phyloP scores from a whole-genome alignment of 2,888 invertebrate genomes.

The Spilarctia lutea region DNA sequence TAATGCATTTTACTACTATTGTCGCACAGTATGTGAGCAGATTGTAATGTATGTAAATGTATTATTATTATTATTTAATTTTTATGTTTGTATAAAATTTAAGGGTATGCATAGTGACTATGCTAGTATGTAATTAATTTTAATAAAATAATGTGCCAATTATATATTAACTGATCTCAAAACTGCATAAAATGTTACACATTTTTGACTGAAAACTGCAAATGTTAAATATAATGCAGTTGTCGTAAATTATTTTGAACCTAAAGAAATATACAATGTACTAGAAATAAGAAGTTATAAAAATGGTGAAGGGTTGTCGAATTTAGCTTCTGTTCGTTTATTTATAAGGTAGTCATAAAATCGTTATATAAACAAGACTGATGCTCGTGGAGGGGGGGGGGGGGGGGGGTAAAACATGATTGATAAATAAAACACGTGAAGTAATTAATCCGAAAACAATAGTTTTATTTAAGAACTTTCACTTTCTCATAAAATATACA shows the following conservation, averaged over 20 bases:
- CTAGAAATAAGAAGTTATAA: constrained; percentile 22
- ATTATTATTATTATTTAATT: background rate
- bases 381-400: constrained; percentile 36
- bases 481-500: constrained; percentile 87
- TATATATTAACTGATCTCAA: constrained; percentile 35
- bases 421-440: constrained; percentile 79
- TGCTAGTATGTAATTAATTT: constrained; percentile 18
- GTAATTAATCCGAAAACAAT: constrained; percentile 87
- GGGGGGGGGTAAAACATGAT: constrained; percentile 55
- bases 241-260: constrained; percentile 6
- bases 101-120: background rate
- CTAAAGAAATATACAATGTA: constrained; percentile 22
- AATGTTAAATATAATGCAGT: constrained; percentile 45
- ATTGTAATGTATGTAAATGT: background rate
- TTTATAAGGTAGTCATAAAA: constrained; percentile 24
- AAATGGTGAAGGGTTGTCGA: constrained; percentile 9
- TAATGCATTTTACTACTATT: background rate
- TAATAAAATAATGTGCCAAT: constrained; percentile 49
- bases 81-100: constrained; percentile 8
- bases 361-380: constrained; percentile 33
- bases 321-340: constrained; percentile 23
- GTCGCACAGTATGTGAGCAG: background rate
- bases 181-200: constrained; percentile 45
- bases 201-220: constrained; percentile 21
- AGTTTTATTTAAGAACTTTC: constrained; percentile 87